Evolutionary conservation across 2,113 vertebrate species (phyloP).

Genomic region (Nesoenas mayeri): DNA sequence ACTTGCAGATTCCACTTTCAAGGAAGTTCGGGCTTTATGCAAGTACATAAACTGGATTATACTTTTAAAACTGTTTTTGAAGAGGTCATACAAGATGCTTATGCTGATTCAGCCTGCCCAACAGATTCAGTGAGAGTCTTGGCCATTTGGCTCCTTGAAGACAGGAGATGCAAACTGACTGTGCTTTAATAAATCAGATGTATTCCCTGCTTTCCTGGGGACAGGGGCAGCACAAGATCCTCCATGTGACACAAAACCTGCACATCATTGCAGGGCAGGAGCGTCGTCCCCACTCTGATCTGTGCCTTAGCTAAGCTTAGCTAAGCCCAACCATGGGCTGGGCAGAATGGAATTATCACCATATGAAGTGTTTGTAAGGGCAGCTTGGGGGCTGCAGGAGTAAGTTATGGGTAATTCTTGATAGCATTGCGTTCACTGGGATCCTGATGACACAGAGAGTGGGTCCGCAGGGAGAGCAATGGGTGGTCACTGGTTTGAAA

Average conservation of each 20-base stretch:
- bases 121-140: neutral
- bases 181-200: neutral
- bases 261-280: neutral
- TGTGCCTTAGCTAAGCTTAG: neutral
- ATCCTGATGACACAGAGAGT: neutral
- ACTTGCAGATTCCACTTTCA: neutral
- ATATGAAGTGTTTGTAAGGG: neutral
- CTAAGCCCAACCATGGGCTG: neutral
- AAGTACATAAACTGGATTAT: neutral
- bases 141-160: neutral
- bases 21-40: neutral
- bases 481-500: neutral
- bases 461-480: neutral
- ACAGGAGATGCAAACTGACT: neutral
- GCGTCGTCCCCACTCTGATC: neutral
- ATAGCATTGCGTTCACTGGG: neutral
- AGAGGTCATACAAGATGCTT: neutral
- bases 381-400: neutral
- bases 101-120: neutral
- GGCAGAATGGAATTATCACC: neutral
- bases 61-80: neutral
- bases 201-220: neutral
- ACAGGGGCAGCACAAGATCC: neutral
- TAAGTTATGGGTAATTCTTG: neutral
- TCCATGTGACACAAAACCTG: rapidly evolving